A percentile compares a stretch with the other conserved stretches of the same genome.
phyloP scores from a whole-genome alignment of 2,113 vertebrate genomes.

The Ceyx melanurus region DNA sequence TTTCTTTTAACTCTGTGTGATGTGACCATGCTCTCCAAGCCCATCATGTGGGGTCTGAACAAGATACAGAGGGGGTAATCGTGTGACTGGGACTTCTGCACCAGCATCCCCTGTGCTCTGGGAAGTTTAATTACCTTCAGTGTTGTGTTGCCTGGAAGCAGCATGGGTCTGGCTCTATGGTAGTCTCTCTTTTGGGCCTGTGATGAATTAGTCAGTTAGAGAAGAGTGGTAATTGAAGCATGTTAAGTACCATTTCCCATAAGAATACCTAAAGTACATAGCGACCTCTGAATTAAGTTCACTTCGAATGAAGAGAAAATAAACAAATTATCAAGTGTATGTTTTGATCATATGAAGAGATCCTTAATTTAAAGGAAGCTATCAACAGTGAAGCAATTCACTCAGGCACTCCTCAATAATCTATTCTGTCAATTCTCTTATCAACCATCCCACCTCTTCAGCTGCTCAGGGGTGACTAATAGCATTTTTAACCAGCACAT shows the following conservation, averaged over 20 bases:
- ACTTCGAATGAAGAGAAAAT: conserved; percentile 15
- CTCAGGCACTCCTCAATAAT: neutral
- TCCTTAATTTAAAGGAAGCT: conserved; percentile 24
- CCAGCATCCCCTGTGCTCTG: neutral
- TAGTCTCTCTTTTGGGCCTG: neutral
- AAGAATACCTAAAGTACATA: neutral
- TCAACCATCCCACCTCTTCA: neutral
- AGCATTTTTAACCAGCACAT: neutral
- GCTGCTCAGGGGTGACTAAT: neutral
- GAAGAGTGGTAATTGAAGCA: neutral
- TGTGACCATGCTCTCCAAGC: neutral
- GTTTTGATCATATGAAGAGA: conserved; percentile 34
- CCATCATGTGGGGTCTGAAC: accelerated
- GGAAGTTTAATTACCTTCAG: neutral
- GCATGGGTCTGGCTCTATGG: neutral
- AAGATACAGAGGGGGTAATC: neutral
- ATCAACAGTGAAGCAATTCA: neutral
- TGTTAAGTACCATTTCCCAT: neutral
- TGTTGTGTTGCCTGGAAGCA: neutral
- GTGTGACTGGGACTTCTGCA: neutral
- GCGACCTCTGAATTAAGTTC: conserved; percentile 49
- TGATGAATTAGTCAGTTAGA: neutral
- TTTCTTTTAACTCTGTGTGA: neutral
- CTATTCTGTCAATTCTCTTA: neutral
- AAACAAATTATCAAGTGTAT: neutral